phyloP scores from a whole-genome alignment of 2,113 vertebrate species.

The Trogon melanurus region DNA sequence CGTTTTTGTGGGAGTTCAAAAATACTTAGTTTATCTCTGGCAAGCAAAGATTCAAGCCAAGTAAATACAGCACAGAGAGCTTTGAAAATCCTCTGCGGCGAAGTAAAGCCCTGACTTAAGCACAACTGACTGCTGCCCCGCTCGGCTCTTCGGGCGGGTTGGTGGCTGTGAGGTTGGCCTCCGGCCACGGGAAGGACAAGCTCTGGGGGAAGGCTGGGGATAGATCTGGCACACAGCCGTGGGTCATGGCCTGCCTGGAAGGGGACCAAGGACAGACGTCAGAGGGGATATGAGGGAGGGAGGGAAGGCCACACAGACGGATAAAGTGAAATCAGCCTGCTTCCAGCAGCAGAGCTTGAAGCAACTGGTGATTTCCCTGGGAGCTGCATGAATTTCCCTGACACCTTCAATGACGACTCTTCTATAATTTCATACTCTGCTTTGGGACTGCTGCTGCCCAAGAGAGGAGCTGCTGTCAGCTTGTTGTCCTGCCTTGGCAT shows the following conservation, averaged over 20 bases:
- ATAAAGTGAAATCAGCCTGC: background rate
- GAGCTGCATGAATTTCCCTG: background rate
- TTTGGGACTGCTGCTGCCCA: background rate
- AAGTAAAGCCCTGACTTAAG: background rate
- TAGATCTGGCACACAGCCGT: background rate
- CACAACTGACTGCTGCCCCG: background rate
- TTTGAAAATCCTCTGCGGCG: background rate
- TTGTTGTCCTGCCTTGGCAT: background rate
- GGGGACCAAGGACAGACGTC: background rate
- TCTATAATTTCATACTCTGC: background rate
- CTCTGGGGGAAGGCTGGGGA: background rate
- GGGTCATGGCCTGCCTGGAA: background rate
- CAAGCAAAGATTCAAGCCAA: background rate
- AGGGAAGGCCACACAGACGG: background rate
- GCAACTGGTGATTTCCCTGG: rapidly evolving
- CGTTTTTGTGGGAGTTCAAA: background rate
- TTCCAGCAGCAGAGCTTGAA: background rate
- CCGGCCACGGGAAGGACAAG: background rate
- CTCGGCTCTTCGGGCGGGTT: rapidly evolving
- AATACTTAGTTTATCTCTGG: background rate
- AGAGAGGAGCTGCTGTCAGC: background rate
- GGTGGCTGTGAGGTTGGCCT: background rate
- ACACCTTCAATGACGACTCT: rapidly evolving
- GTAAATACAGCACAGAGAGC: background rate
- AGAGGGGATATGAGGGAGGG: background rate